These are phyloP conservation scores for Diplosoma virens DNA, from an alignment of 23 tunicate species.

Conservation along the genomic window DNA sequence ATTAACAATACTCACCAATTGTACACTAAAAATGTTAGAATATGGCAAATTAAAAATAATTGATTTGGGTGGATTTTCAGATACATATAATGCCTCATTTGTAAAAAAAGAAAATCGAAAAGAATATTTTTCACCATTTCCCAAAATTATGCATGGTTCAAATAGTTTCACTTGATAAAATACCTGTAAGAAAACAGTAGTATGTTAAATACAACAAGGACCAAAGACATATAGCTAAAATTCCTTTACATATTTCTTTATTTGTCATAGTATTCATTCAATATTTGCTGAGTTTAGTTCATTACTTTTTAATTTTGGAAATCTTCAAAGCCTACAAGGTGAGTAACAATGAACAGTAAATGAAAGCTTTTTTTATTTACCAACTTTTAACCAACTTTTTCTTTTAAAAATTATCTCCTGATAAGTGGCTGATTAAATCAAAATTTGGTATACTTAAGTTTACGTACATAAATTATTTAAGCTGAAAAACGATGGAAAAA, in stretches of 20 bases:
- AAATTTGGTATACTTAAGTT: no score
- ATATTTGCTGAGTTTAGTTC: no score
- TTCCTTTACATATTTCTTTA: background rate
- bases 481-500: no score
- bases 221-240: background rate
- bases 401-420: no score
- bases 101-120: slow-evolving; percentile 60
- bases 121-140: slow-evolving; percentile 51
- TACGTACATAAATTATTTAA: no score
- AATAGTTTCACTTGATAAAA: slow-evolving; percentile 52
- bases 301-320: no score
- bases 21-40: slow-evolving; percentile 21
- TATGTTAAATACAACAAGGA: background rate
- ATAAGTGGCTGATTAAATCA: no score
- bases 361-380: no score
- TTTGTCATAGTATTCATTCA: background rate
- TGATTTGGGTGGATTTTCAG: slow-evolving; percentile 85
- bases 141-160: slow-evolving; percentile 61
- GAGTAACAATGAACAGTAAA: no score
- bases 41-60: slow-evolving; percentile 41
- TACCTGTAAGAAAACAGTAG: slow-evolving; percentile 16
- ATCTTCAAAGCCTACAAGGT: no score
- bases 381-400: no score
- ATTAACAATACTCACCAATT: slow-evolving; percentile 27
- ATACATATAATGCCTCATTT: slow-evolving; percentile 43